These are phyloP conservation scores for Diplazon laetatorius DNA, from an alignment of 2,888 invertebrate species.

Conservation along the genomic window DNA sequence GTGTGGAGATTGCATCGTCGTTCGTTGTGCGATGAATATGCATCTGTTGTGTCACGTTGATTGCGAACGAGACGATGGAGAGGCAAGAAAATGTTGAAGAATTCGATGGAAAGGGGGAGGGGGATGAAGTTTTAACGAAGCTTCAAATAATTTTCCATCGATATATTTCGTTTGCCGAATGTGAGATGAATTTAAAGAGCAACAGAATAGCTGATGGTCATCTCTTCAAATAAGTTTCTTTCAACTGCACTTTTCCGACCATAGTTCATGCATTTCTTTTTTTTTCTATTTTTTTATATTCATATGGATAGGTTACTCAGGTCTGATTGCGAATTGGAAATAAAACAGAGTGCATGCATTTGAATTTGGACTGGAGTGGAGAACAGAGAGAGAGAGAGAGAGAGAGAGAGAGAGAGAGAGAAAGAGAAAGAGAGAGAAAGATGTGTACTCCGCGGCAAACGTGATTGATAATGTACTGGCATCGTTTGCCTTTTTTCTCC, in stretches of 20 bases:
- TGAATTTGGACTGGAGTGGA: background rate
- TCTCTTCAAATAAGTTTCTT: background rate
- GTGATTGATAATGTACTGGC: constrained; percentile 20
- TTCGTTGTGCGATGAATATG: too few relatives aligned
- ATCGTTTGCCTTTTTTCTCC: background rate
- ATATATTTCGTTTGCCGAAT: too few relatives aligned
- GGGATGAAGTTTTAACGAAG: too few relatives aligned
- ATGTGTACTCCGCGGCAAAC: constrained; percentile 3
- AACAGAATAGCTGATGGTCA: background rate
- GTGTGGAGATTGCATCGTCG: too few relatives aligned
- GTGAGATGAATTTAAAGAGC: background rate
- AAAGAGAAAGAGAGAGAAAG: background rate
- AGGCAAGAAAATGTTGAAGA: background rate
- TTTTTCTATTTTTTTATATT: background rate
- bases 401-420: background rate
- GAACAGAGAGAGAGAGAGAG: background rate
- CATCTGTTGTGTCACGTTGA: constrained; percentile 4
- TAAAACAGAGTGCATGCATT: constrained; percentile 19
- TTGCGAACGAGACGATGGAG: constrained; percentile 3
- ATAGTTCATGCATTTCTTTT: background rate
- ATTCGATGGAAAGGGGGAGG: too few relatives aligned
- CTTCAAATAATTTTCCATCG: too few relatives aligned
- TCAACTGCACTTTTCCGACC: background rate
- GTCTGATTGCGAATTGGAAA: constrained; percentile 22
- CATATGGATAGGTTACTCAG: constrained; percentile 26